A percentile compares a stretch with the other conserved stretches of the same genome.
These are phyloP conservation scores for Antechinus flavipes DNA, from an alignment of 2,113 vertebrate genomes.

Conservation along the genomic window DNA sequence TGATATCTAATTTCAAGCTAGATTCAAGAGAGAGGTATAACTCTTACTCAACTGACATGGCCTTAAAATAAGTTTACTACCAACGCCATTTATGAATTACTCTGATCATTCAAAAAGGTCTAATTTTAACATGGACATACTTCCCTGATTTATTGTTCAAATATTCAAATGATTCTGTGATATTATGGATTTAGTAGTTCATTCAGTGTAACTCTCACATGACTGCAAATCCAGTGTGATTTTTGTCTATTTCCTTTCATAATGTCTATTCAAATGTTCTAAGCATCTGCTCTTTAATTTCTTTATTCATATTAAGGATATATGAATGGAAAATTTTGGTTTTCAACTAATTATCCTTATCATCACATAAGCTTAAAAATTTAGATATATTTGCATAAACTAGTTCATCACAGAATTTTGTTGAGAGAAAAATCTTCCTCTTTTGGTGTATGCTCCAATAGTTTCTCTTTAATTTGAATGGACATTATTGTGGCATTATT, in stretches of 20 bases:
- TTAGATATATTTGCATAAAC: background rate
- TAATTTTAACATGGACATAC: background rate
- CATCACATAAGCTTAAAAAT: background rate
- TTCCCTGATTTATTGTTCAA: background rate
- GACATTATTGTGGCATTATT: background rate
- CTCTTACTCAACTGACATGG: background rate
- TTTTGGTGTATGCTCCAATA: background rate
- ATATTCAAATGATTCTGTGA: background rate
- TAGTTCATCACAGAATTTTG: background rate
- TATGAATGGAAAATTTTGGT: background rate
- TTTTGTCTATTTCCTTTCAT: background rate
- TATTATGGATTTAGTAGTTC: background rate
- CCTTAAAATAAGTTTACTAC: background rate
- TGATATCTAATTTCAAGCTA: background rate
- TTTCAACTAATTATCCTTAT: background rate
- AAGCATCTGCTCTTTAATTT: background rate
- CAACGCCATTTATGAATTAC: background rate
- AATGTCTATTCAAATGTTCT: background rate
- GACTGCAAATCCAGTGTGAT: background rate
- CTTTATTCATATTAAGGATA: background rate
- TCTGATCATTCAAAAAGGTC: background rate
- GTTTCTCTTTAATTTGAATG: background rate
- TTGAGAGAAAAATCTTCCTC: background rate
- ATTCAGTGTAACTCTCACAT: background rate
- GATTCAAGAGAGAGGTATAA: background rate